Evolutionary conservation across 2,113 vertebrate species (phyloP).

Genomic region (Leptocoma aspasia): DNA sequence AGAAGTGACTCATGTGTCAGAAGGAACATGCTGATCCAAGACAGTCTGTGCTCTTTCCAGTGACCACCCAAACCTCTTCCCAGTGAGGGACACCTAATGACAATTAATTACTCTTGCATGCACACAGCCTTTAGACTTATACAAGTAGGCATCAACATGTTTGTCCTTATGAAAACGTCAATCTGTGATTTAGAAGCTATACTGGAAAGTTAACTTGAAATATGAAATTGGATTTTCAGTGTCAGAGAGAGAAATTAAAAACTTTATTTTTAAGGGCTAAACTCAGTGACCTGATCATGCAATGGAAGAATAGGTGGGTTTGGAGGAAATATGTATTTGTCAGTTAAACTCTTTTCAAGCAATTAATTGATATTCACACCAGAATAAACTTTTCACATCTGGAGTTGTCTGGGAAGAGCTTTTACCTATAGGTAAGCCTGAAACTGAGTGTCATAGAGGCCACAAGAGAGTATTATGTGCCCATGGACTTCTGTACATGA

Average conservation of each 20-base stretch:
- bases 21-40: constrained; percentile 2
- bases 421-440: not conserved
- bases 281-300: not conserved
- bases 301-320: not conserved
- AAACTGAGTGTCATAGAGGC: not conserved
- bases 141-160: not conserved
- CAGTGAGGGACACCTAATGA: not conserved
- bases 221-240: not conserved
- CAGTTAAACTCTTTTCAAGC: not conserved
- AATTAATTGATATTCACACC: not conserved
- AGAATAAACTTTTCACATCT: not conserved
- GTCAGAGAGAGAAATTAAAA: not conserved
- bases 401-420: not conserved
- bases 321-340: not conserved
- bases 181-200: not conserved
- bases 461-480: rapidly evolving
- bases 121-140: not conserved
- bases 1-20: not conserved
- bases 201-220: not conserved
- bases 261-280: not conserved
- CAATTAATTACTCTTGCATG: not conserved
- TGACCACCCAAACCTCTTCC: not conserved
- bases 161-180: not conserved
- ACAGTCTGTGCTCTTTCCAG: not conserved
- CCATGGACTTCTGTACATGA: not conserved